phyloP scores from a whole-genome alignment of 2,797 vertebrate genomes.

The Coccyzus lansbergi region DNA sequence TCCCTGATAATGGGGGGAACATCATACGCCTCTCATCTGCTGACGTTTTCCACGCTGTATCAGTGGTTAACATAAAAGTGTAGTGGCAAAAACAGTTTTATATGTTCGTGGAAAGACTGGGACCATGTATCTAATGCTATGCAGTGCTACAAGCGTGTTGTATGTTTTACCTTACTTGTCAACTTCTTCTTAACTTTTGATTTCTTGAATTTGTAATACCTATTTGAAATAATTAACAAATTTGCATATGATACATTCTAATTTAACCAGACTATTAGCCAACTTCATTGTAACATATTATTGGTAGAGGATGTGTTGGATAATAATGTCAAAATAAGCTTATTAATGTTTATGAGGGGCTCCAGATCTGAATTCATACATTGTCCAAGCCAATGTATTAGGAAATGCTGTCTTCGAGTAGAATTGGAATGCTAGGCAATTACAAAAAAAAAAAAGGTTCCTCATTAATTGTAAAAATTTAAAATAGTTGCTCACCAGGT shows the following conservation, averaged over 20 bases:
- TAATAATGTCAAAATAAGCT: neutral
- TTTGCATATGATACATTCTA: neutral
- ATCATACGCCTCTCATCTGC: neutral
- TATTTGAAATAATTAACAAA: neutral
- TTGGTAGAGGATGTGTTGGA: neutral
- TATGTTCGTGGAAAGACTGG: neutral
- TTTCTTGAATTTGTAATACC: neutral
- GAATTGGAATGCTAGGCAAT: neutral
- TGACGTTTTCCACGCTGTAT: neutral
- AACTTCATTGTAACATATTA: neutral
- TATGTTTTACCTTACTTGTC: neutral
- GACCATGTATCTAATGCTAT: neutral
- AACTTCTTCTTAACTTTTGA: neutral
- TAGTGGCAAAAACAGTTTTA: neutral
- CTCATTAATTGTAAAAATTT: neutral
- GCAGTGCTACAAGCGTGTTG: fast-evolving
- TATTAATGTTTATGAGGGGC: neutral
- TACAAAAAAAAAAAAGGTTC: neutral
- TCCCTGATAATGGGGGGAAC: neutral
- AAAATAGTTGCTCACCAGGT: neutral
- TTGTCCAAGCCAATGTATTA: neutral
- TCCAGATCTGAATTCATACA: neutral
- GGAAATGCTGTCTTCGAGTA: neutral
- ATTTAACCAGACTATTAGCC: neutral
- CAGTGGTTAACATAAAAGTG: neutral